A percentile compares a stretch with the other conserved stretches of the same genome.
These are phyloP conservation scores for Phylloscopus collybita DNA, from an alignment of 2,797 vertebrate genomes.

Conservation along the genomic window DNA sequence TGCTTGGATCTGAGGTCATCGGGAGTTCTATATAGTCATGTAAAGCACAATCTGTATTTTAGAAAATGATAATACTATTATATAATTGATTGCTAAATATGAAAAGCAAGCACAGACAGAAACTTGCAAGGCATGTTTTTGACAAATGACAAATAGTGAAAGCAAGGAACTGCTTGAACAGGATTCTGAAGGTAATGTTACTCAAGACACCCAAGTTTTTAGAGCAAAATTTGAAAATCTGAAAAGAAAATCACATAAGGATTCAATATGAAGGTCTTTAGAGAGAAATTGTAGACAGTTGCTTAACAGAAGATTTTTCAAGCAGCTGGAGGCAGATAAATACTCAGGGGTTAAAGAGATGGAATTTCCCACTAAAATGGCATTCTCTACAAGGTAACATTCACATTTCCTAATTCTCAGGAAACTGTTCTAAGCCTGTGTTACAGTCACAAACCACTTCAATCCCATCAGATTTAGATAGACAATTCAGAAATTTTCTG, in stretches of 20 bases:
- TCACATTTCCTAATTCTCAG: not conserved
- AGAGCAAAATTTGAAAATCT: not conserved
- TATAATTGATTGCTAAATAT: not conserved
- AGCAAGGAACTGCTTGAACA: not conserved
- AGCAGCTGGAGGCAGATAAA: not conserved
- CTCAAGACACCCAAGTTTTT: not conserved
- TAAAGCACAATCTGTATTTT: not conserved
- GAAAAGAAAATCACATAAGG: not conserved
- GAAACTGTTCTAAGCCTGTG: not conserved
- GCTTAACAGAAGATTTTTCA: not conserved
- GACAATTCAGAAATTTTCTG: not conserved
- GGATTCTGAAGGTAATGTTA: not conserved
- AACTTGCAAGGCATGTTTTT: not conserved
- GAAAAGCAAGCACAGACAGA: not conserved
- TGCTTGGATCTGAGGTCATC: not conserved
- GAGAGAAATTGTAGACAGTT: not conserved
- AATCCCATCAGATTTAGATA: not conserved
- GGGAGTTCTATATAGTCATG: not conserved
- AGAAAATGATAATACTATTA: not conserved
- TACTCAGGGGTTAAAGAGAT: not conserved
- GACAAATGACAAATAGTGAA: not conserved
- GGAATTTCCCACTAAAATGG: not conserved
- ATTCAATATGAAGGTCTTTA: not conserved
- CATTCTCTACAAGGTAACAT: not conserved
- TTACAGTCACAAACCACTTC: not conserved